Conservation (phyloP, 2,797 vertebrate species). For the Characodon lateralis region DNA sequence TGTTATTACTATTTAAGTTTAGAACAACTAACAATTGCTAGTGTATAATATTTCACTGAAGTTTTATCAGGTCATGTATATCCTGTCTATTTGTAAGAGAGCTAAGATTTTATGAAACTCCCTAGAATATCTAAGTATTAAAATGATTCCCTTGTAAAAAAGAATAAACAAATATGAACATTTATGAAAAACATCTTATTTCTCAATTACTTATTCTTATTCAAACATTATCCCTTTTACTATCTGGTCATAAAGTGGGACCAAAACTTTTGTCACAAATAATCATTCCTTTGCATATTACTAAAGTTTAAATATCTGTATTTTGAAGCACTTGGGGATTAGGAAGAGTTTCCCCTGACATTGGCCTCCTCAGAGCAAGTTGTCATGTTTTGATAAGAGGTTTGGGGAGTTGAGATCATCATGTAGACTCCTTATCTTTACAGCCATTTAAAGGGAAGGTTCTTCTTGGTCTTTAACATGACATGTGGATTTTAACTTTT, state of each 20-base stretch:
- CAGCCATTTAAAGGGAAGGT: constrained; percentile 66
- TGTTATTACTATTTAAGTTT: too few species aligned
- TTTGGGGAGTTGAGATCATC: constrained; percentile 46
- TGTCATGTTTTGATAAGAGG: constrained; percentile 69
- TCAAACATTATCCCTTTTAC: background rate
- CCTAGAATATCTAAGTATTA: background rate
- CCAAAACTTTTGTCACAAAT: background rate
- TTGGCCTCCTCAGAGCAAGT: constrained; percentile 42
- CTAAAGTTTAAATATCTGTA: constrained; percentile 4
- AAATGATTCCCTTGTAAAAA: background rate
- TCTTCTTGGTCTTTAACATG: constrained; percentile 31
- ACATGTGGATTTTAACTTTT: constrained; percentile 7
- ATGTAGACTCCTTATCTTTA: constrained; percentile 61
- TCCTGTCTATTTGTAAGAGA: background rate
- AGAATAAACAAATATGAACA: background rate
- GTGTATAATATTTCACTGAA: background rate
- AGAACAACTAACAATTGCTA: background rate
- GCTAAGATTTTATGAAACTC: too few species aligned
- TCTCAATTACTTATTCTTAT: background rate
- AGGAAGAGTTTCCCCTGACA: background rate
- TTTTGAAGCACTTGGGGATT: constrained; percentile 8
- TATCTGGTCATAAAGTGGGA: background rate
- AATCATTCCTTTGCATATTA: background rate
- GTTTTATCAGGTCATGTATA: background rate
- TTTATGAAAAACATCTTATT: too few species aligned